Percentiles rank a stretch among this genome's conserved stretches.
Evolutionary conservation across 2,797 vertebrate species (phyloP).

Genomic region (Huso huso): DNA sequence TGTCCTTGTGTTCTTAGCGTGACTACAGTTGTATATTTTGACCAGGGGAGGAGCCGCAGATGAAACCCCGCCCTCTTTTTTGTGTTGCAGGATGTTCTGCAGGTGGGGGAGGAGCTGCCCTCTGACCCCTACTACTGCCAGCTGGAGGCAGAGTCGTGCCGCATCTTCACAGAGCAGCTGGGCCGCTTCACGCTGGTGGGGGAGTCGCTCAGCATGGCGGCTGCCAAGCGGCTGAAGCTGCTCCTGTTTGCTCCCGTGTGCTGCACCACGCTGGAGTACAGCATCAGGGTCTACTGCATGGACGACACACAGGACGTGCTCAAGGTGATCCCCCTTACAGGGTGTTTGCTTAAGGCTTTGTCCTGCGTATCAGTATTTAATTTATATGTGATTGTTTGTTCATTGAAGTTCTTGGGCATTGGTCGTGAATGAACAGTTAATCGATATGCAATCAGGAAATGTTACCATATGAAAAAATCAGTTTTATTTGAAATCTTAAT

Average conservation of each 20-base stretch:
- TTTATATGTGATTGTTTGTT: not conserved
- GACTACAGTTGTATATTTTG: too few species aligned
- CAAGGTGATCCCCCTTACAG: constrained; percentile 63
- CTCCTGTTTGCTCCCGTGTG: constrained; percentile 87
- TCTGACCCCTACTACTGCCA: constrained; percentile 94
- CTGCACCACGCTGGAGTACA: constrained; percentile 92
- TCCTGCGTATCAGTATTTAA: not conserved
- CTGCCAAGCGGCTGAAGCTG: constrained; percentile 89
- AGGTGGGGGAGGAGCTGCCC: constrained; percentile 81
- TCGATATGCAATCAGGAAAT: too few species aligned
- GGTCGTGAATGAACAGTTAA: too few species aligned
- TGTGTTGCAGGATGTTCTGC: constrained; percentile 78
- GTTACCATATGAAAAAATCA: too few species aligned
- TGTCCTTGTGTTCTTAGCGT: too few species aligned
- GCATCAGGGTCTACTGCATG: constrained; percentile 93
- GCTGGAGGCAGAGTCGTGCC: constrained; percentile 84
- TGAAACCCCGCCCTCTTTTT: constrained; percentile 5
- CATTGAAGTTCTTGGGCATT: not conserved
- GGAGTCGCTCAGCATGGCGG: constrained; percentile 91
- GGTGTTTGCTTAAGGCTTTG: not conserved
- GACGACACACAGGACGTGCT: constrained; percentile 91
- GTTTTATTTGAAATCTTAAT: too few species aligned
- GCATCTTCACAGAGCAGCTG: constrained; percentile 90
- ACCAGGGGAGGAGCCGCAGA: too few species aligned
- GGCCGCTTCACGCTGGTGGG: constrained; percentile 91